These are phyloP conservation scores for Temnothorax nylanderi DNA, from an alignment of 1,140 invertebrate genomes.

Conservation along the genomic window DNA sequence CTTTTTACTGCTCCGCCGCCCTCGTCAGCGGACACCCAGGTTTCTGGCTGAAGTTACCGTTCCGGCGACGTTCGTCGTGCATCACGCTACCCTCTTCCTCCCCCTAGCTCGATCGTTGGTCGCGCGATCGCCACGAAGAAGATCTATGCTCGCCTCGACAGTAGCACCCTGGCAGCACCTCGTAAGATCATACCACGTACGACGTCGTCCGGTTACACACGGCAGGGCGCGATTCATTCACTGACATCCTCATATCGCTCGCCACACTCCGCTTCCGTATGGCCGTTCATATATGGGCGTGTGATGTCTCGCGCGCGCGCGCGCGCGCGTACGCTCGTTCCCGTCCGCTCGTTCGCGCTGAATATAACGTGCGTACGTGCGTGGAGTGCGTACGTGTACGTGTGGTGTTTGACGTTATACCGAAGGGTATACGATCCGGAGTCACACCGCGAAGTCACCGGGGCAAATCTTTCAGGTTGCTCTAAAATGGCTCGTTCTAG, in stretches of 20 bases:
- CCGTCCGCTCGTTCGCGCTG: not conserved
- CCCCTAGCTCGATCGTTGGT: not conserved
- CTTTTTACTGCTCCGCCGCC: not conserved
- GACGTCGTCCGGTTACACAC: slow-evolving; percentile 44
- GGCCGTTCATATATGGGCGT: slow-evolving; percentile 62
- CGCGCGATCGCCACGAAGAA: not conserved
- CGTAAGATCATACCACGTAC: slow-evolving; percentile 53
- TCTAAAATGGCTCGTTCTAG: slow-evolving; percentile 5
- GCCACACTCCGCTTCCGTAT: slow-evolving; percentile 50
- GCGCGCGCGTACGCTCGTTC: not conserved
- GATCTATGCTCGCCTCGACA: not conserved
- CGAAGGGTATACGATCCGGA: slow-evolving; percentile 6
- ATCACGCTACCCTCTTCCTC: slow-evolving; percentile 4
- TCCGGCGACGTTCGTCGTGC: not conserved
- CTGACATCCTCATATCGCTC: slow-evolving; percentile 38
- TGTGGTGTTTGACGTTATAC: slow-evolving; percentile 16
- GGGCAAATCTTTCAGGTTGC: slow-evolving; percentile 2
- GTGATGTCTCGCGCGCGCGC: slow-evolving; percentile 42
- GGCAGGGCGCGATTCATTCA: slow-evolving; percentile 43
- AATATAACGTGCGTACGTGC: slow-evolving; percentile 1
- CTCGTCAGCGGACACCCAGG: not conserved
- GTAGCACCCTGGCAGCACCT: slow-evolving; percentile 18
- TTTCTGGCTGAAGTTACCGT: slow-evolving; percentile 10
- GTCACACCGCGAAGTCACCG: not conserved
- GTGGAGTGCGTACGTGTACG: slow-evolving; percentile 23